phyloP scores from a whole-genome alignment of 2,797 vertebrate genomes.

The Toxotes lorentzi region DNA sequence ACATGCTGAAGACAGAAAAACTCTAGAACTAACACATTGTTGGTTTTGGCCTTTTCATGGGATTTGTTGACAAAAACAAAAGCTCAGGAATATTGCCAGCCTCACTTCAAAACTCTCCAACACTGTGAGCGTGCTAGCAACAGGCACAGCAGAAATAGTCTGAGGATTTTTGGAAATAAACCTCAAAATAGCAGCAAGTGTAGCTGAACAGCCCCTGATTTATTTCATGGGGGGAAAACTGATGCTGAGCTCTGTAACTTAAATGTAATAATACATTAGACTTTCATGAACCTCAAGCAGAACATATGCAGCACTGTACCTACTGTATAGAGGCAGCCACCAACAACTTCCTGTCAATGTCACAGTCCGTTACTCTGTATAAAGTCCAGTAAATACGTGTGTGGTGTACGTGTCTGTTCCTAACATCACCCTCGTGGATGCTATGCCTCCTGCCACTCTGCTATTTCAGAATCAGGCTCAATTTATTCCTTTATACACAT shows the following conservation, averaged over 20 bases:
- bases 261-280: background rate
- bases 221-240: background rate
- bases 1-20: background rate
- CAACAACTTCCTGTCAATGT: background rate
- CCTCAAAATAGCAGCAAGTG: background rate
- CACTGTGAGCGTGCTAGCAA: background rate
- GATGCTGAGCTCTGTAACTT: background rate
- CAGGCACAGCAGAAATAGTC: background rate
- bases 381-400: slow-evolving; percentile 9
- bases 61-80: too few species aligned
- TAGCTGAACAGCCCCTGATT: background rate
- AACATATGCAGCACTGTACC: background rate
- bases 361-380: slow-evolving; percentile 19
- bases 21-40: background rate
- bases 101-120: background rate
- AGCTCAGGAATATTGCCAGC: too few species aligned
- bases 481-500: slow-evolving; percentile 29
- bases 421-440: background rate
- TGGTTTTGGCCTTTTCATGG: too few species aligned
- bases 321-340: background rate
- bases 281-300: background rate
- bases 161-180: background rate
- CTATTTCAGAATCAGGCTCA: slow-evolving; percentile 9
- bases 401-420: background rate
- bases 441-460: background rate